Evolutionary conservation across 2,113 vertebrate genomes (phyloP).

Genomic region (Crypturellus undulatus): DNA sequence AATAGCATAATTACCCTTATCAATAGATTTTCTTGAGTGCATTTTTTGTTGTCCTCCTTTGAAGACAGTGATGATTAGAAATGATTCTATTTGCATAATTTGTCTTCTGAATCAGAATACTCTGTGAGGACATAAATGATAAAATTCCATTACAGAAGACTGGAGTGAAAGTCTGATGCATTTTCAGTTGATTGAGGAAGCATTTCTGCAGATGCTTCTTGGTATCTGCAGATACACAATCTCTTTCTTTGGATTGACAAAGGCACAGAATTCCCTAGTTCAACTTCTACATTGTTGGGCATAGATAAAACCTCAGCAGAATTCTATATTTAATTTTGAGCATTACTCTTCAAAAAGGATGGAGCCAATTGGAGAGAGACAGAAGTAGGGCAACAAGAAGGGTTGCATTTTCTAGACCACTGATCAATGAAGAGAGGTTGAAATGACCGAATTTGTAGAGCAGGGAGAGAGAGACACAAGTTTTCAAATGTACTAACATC

Average conservation of each 20-base stretch:
- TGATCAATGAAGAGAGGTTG: neutral
- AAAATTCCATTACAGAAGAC: neutral
- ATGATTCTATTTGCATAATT: conserved; percentile 36
- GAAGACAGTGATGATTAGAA: conserved; percentile 37
- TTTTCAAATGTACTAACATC: neutral
- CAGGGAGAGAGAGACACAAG: neutral
- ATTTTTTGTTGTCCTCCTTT: conserved; percentile 41
- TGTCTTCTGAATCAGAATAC: conserved; percentile 43
- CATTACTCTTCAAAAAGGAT: neutral
- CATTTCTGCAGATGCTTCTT: neutral
- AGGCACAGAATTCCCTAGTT: neutral
- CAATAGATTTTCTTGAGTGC: conserved; percentile 30
- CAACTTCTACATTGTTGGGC: neutral
- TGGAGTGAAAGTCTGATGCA: neutral
- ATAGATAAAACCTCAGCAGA: neutral
- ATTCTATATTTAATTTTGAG: neutral
- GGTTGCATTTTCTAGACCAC: neutral
- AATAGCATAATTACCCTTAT: conserved; percentile 51
- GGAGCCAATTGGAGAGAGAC: neutral
- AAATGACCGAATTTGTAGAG: neutral
- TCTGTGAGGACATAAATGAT: conserved; percentile 42
- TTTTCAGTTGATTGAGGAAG: neutral
- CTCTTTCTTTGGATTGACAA: neutral
- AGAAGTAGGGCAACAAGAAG: neutral
- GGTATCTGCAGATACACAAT: neutral